Evolutionary conservation across 2,888 invertebrate genomes (phyloP).

Genomic region (Zonitis immaculata): DNA sequence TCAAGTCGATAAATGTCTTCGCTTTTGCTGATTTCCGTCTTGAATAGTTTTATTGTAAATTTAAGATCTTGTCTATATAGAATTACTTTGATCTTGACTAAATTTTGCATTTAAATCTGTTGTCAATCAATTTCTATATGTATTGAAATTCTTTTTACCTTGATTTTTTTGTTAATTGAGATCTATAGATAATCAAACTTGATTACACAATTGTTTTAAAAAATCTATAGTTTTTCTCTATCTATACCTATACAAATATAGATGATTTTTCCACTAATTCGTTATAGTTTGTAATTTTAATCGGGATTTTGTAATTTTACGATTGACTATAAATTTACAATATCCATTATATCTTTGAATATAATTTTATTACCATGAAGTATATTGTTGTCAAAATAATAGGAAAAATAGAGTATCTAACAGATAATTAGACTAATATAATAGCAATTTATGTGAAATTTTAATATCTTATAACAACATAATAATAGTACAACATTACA

Average conservation of each 20-base stretch:
- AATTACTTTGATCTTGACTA: no score
- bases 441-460: neutral
- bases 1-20: no score
- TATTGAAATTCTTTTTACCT: no score
- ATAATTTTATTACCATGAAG: neutral
- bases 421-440: neutral
- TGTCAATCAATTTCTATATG: conserved; percentile 7
- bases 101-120: no score
- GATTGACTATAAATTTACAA: neutral
- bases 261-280: conserved; percentile 3
- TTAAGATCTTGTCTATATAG: no score
- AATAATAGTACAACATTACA: neutral
- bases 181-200: conserved; percentile 1
- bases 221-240: neutral
- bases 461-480: neutral
- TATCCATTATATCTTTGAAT: no score
- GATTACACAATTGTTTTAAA: neutral
- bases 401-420: neutral
- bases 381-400: neutral
- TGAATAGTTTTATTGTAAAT: no score
- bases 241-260: no score
- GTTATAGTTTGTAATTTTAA: neutral
- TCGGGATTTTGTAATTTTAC: neutral
- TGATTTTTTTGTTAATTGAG: no score
- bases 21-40: no score